Conservation (phyloP, 2,113 vertebrate species). For the Chionomys nivalis region DNA sequence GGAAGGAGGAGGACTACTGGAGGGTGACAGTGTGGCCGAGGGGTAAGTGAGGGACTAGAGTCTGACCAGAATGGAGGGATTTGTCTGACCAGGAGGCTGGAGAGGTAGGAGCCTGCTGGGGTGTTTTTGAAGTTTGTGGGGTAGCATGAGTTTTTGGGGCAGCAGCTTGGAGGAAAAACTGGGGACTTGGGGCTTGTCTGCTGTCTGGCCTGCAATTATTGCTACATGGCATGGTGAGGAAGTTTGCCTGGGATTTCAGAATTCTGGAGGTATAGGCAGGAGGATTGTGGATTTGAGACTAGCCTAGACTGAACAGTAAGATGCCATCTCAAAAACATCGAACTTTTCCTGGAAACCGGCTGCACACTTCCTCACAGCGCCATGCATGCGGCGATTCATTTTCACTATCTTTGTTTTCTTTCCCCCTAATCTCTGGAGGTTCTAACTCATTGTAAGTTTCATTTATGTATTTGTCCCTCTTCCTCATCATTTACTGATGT, state of each 20-base stretch:
- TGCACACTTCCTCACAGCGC: neutral
- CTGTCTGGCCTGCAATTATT: neutral
- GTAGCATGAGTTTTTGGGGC: too few species aligned
- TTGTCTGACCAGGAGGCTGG: neutral
- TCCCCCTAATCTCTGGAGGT: neutral
- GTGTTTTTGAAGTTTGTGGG: neutral
- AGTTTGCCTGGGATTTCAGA: neutral
- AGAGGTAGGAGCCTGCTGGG: neutral
- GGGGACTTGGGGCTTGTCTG: neutral
- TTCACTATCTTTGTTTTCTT: neutral
- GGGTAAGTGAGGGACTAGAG: too few species aligned
- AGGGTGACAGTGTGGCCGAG: neutral
- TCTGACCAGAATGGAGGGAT: neutral
- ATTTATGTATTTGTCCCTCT: neutral
- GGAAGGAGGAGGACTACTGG: neutral
- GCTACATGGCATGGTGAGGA: neutral
- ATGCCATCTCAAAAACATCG: neutral
- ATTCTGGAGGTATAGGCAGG: neutral
- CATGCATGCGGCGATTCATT: neutral
- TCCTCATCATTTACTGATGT: neutral
- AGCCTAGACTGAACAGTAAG: neutral
- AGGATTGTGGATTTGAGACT: too few species aligned
- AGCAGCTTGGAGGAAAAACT: neutral
- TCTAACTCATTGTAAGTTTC: neutral
- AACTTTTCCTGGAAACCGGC: neutral